Conservation (phyloP, 2,888 invertebrate species). For the Brachypalpus laphriformis region DNA sequence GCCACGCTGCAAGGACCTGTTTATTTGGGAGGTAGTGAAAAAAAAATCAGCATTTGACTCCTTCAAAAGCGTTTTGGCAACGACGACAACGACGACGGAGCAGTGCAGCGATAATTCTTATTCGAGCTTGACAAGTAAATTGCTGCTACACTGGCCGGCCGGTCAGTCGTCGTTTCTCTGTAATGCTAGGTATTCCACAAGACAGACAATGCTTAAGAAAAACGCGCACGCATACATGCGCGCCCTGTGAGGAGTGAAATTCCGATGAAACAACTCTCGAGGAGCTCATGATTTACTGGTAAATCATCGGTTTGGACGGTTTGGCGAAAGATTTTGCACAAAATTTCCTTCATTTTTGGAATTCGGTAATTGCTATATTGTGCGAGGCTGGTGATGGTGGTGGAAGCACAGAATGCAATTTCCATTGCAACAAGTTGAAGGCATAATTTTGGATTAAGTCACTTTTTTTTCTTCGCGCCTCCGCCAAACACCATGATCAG, state of each 20-base stretch:
- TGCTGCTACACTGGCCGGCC: conserved; percentile 42
- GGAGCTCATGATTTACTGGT: conserved; percentile 73
- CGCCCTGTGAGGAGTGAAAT: conserved; percentile 56
- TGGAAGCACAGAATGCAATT: conserved; percentile 67
- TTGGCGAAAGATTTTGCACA: conserved; percentile 69
- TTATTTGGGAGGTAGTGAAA: conserved; percentile 22
- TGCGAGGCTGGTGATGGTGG: conserved; percentile 70
- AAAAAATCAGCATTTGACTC: conserved; percentile 19
- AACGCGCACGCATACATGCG: conserved; percentile 43
- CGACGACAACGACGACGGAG: conserved; percentile 38
- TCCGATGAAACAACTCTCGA: conserved; percentile 70
- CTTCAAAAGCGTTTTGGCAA: conserved; percentile 24
- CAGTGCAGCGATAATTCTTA: conserved; percentile 65
- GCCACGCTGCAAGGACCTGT: conserved; percentile 40
- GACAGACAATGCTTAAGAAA: conserved; percentile 35
- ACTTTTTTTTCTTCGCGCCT: conserved; percentile 52
- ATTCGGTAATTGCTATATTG: conserved; percentile 74
- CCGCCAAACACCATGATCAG: conserved; percentile 3
- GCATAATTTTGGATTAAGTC: conserved; percentile 73
- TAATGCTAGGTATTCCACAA: conserved; percentile 65
- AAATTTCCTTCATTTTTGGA: conserved; percentile 73
- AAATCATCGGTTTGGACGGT: conserved; percentile 67
- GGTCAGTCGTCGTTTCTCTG: conserved; percentile 8
- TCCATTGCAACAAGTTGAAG: conserved; percentile 71
- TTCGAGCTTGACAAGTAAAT: conserved; percentile 71